Base-by-base conservation (phyloP, 2,888 invertebrate species). In the Ditylenchus weischeri region DNA sequence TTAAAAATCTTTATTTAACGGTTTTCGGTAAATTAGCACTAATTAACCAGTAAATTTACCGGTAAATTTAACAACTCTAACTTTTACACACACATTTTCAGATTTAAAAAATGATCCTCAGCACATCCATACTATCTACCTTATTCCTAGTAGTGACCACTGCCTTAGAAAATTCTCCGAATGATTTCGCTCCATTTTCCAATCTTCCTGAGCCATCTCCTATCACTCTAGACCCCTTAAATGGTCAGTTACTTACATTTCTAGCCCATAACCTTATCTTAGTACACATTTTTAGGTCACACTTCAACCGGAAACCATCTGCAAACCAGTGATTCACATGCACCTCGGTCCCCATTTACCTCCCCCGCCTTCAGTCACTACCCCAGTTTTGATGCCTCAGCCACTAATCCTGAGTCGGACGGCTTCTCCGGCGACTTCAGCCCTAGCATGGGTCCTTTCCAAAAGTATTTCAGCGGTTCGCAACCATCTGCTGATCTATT, bases 141-240 rank as follows among this genome's bases (percentile, higher is more conserved):
- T 4, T 29, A 29, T 29, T 29, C 5, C 29, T 29, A 5, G 29
- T 29, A 5, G 29, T 29, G 29, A 29, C 29, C 29, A 5, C 29
- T 29, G 29, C 29, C 29, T 29, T 29, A 5, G 29, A 29, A 29
- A 29, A 29, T 5, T 4, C 2, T 29, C 29, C 29, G 29, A 2
- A 29, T 29, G 29, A 29, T 29, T 29, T 29, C 29, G 5, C 21
- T 21, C 18, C 50, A 21, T 6, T 19, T 21, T 50, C 21, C 3
- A 50, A 50, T 50, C 50, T 29, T 29, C 29, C 29, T 6, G 50
- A 50, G 50, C 50, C 50, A 50, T 50, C 50, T 50, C 50, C 50
- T 50, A 19, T 21, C 2, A 19, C 2, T 29, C 29, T 29, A 50
- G 50, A 19, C 21, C 50, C 18, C 2, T 18, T 18, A 6, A 50